These are phyloP conservation scores for Empis livida DNA, from an alignment of 2,888 invertebrate species.

Conservation along the genomic window DNA sequence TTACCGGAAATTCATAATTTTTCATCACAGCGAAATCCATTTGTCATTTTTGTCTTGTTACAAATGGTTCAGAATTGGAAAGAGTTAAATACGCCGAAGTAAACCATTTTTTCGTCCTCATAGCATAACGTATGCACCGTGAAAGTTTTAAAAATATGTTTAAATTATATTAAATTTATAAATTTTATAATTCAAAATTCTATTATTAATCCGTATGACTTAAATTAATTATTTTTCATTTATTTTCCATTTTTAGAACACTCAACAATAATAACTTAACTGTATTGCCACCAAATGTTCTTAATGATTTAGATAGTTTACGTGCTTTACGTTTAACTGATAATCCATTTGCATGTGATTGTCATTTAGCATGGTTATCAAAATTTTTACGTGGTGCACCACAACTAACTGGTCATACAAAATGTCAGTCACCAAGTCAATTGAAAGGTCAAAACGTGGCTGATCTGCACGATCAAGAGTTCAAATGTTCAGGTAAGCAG, in stretches of 20 bases:
- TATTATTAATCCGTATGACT: no score
- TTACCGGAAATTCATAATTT: no score
- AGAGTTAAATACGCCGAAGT: no score
- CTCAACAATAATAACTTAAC: slow-evolving; percentile 87
- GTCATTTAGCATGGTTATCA: slow-evolving; percentile 69
- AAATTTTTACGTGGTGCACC: slow-evolving; percentile 58
- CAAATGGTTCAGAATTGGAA: no score
- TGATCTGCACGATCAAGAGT: slow-evolving; percentile 68
- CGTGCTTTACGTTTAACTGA: slow-evolving; percentile 72
- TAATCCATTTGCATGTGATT: slow-evolving; percentile 80
- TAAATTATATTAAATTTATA: no score
- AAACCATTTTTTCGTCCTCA: no score
- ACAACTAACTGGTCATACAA: slow-evolving; percentile 50
- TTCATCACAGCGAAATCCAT: no score
- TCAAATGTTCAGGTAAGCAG: slow-evolving; percentile 67
- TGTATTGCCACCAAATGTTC: slow-evolving; percentile 66
- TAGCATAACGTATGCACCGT: no score
- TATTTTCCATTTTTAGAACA: slow-evolving; percentile 45
- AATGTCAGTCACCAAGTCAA: slow-evolving; percentile 64
- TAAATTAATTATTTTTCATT: slow-evolving; percentile 4
- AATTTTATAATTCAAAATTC: no score
- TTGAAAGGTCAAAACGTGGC: slow-evolving; percentile 63
- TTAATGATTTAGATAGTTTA: slow-evolving; percentile 62
- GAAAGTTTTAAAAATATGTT: no score
- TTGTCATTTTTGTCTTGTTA: no score